These are phyloP conservation scores for Caenorhabditis zanzibari DNA, from an alignment of 2,888 invertebrate species.

Conservation along the genomic window DNA sequence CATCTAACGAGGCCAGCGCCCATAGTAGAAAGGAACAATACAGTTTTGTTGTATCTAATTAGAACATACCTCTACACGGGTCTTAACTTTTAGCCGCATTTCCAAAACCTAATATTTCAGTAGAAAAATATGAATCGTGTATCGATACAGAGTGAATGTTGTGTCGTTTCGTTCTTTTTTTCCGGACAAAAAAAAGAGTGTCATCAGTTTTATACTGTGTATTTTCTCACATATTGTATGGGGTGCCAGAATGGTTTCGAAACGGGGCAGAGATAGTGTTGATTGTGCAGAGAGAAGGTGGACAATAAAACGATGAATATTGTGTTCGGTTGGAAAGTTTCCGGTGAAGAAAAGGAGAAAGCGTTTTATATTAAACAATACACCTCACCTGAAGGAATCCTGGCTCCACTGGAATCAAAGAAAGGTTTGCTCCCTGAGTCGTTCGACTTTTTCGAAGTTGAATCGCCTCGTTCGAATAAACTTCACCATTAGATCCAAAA, in stretches of 20 bases:
- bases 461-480: constrained; percentile 61
- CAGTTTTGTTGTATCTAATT: constrained; percentile 33
- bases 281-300: constrained; percentile 13
- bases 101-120: not conserved
- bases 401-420: constrained; percentile 75
- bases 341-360: not conserved
- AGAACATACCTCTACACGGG: constrained; percentile 61
- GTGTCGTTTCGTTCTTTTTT: constrained; percentile 46
- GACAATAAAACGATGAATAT: constrained; percentile 62
- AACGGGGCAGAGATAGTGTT: constrained; percentile 39
- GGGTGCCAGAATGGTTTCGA: constrained; percentile 58
- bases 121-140: not conserved
- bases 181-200: constrained; percentile 51
- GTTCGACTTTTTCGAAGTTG: constrained; percentile 77
- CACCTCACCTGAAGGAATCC: constrained; percentile 78
- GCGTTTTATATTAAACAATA: not conserved
- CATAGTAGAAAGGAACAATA: constrained; percentile 44
- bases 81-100: constrained; percentile 60
- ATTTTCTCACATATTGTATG: constrained; percentile 66
- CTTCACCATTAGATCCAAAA: constrained; percentile 66
- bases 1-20: constrained; percentile 54
- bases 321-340: constrained; percentile 26
- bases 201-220: constrained; percentile 66
- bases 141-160: constrained; percentile 36
- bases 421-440: constrained; percentile 78